Base-by-base conservation (phyloP, 2,797 vertebrate genomes). In the Gallinago solitaria region DNA sequence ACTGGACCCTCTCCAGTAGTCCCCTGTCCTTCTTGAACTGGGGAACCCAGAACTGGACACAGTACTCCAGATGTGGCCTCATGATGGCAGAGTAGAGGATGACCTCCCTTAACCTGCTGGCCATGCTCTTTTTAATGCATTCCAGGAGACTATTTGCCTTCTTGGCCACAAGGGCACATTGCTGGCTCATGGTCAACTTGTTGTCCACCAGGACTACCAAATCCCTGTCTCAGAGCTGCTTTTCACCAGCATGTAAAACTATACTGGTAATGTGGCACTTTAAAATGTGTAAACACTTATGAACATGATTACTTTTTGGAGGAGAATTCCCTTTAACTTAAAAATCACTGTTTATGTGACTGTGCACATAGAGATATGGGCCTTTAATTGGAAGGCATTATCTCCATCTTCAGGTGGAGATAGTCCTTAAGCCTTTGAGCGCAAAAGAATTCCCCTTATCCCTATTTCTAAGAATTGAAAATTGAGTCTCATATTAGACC, bases 341-440 rank as follows among this genome's bases (percentile, higher is more conserved):
- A 96, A 94, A 85, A 65, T 65, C 71, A 41, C 14, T 63, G 27
- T 77, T 86, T 92, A 45, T 41, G n/a, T 39, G 75, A 39, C 1
- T 8, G 32, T 32, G 4, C 68, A 68, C 3, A 41, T 89, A 63
- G 64, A 92, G 37, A 61, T 78, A 81, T 5, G 53, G 64, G 6
- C 60, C 74, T 82, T 89, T 94, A 84, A 87, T 87, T 91, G 43
- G 33, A 75, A 89, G 45, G 24, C 30, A 65, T 87, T 91, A 68
- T 74, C 75, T 96, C 83, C n/a, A 30, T 83, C 73, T 78, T 89
- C 71, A 81, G 24, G 57, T 91, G 43, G 12, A 75, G 47, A 88
- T 53, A 32, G 5, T 56, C 50, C 48, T 57, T 19, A 6, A 83
- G 20, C 9, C 25, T 54, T 53, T 45, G 28, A 11, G 23, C 17